phyloP scores from a whole-genome alignment of 1,140 invertebrate genomes.

The Brachionus koreanus region DNA sequence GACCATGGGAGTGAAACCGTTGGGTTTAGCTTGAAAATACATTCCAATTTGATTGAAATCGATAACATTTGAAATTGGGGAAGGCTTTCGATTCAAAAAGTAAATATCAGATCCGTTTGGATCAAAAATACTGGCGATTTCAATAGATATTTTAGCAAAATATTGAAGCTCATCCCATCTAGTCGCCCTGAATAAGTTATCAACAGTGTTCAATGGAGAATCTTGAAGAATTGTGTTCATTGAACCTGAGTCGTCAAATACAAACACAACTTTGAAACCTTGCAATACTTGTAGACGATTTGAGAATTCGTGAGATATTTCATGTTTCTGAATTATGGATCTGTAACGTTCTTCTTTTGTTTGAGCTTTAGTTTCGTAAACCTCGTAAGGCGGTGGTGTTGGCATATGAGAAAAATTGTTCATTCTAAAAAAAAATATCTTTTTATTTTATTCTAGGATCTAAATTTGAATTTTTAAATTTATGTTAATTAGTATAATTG shows the following conservation, averaged over 20 bases:
- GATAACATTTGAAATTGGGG: background rate
- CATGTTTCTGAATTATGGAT: constrained; percentile 22
- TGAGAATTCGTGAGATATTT: constrained; percentile 22
- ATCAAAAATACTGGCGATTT: constrained; percentile 40
- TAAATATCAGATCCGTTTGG: constrained; percentile 26
- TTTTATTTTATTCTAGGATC: background rate
- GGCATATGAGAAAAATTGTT: background rate
- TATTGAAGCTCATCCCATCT: constrained; percentile 39
- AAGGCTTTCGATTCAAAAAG: constrained; percentile 6
- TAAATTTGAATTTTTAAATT: constrained; percentile 1
- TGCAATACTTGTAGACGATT: constrained; percentile 13
- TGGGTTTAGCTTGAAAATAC: background rate
- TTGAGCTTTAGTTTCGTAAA: background rate
- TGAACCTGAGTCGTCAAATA: constrained; percentile 39
- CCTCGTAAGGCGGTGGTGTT: background rate
- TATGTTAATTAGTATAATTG: background rate
- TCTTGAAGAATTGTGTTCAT: constrained; percentile 39
- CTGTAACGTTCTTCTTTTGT: constrained; percentile 28
- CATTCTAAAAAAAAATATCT: background rate
- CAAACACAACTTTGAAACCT: constrained; percentile 33
- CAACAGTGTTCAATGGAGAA: constrained; percentile 16
- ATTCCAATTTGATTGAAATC: background rate
- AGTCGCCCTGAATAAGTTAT: constrained; percentile 7
- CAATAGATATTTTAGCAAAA: constrained; percentile 23
- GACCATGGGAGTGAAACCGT: constrained; percentile 16